These are phyloP conservation scores for Drosophila eohydei DNA, from an alignment of 2,888 invertebrate species.

Conservation along the genomic window DNA sequence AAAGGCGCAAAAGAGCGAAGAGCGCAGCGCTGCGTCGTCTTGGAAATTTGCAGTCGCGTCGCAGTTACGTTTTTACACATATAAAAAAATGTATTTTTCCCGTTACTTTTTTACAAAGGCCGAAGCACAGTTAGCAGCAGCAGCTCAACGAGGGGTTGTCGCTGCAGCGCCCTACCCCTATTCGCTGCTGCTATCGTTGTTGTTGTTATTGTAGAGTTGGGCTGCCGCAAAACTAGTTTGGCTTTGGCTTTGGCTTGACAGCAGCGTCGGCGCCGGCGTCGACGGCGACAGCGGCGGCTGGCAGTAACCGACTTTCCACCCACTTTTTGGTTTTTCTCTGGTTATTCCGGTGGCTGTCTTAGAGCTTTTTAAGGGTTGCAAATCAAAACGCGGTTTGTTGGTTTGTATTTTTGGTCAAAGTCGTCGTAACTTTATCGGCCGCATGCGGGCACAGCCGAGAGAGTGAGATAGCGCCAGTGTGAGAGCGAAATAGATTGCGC, in stretches of 20 bases:
- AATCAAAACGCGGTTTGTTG: slow-evolving; percentile 81
- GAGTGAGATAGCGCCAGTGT: neutral
- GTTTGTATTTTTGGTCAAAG: slow-evolving; percentile 81
- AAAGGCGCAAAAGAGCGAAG: slow-evolving; percentile 49
- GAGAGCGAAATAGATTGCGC: neutral
- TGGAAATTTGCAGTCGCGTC: slow-evolving; percentile 58
- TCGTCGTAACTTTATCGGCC: slow-evolving; percentile 71
- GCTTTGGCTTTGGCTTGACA: slow-evolving; percentile 70
- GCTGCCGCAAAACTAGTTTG: slow-evolving; percentile 76
- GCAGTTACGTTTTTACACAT: slow-evolving; percentile 17
- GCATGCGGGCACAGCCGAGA: slow-evolving; percentile 14
- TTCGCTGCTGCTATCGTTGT: slow-evolving; percentile 3
- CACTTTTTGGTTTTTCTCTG: slow-evolving; percentile 71
- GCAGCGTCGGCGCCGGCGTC: neutral
- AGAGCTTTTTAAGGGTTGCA: slow-evolving; percentile 75
- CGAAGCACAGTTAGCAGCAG: slow-evolving; percentile 7
- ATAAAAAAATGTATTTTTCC: slow-evolving; percentile 1
- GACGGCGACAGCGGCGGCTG: slow-evolving; percentile 25
- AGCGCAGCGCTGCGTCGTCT: slow-evolving; percentile 42
- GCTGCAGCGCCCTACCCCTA: slow-evolving; percentile 16
- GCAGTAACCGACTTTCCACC: slow-evolving; percentile 73
- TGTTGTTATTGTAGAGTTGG: slow-evolving; percentile 47
- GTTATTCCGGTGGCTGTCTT: slow-evolving; percentile 67
- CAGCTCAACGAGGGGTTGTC: slow-evolving; percentile 30
- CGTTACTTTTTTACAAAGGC: slow-evolving; percentile 18